Base-by-base conservation (phyloP, 2,888 invertebrate genomes). In the Scaptodrosophila latifasciaeformis region DNA sequence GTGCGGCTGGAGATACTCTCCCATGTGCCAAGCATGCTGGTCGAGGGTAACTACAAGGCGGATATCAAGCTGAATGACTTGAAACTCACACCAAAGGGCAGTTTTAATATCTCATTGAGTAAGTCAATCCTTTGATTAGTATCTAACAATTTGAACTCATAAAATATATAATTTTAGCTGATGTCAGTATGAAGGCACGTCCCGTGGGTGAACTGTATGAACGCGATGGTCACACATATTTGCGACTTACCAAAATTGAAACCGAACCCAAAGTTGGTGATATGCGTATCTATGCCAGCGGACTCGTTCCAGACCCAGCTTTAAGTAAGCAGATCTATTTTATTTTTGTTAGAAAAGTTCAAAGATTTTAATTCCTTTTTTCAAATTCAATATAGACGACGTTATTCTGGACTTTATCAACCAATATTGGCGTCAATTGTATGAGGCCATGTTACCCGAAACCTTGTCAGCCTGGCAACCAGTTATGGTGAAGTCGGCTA, bases 191-290 rank as follows among this genome's bases (percentile, higher is more conserved):
- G 70, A 90, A 89, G 1, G 89, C 90, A 86, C 88, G 89, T 65
- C 70, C 90, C 44, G 87, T 87, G 43, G 91, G 90, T n/a, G 87
- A 87, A 52, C 87, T 90, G 2, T 88, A 89, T 67, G 87, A 87
- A 62, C 88, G 86, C 42, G 87, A 89, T 59, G 87, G 88, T 6
- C 88, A 89, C 43, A 88, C 88, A 3, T 90, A 88, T 79, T 65
- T 91, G 64, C 86, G 87, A 59, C 85, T 91, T n/a, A 87, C 88
- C 18, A 89, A 89, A 12, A 90, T 91, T 75, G 88, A 88, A 77
- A 86, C 90, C 86, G 86, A 88, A 29, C 92, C 92, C 2, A 90
- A 91, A 72, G 87, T 92, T 12, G 90, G 90, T 13, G 88, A 88
- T 54, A 88, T 92, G 89, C 88, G 88, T 54, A 85, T 91, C 18